Evolutionary conservation across 1,140 invertebrate species (phyloP).

Genomic region (Lucilia cuprina): DNA sequence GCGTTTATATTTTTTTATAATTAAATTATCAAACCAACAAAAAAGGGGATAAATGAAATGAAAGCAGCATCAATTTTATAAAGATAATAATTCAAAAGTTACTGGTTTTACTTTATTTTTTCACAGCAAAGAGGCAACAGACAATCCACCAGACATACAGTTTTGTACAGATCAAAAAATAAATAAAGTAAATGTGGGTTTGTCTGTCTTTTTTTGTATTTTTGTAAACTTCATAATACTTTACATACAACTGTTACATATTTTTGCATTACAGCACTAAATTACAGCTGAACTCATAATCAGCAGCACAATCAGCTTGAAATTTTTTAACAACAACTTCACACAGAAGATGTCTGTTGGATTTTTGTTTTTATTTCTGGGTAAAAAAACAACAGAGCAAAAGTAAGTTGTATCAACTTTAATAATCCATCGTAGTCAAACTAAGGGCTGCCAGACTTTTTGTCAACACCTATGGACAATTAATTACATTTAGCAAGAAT

Average conservation of each 20-base stretch:
- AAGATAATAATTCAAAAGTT: conserved; percentile 3
- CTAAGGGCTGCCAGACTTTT: not conserved
- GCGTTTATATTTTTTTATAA: not conserved
- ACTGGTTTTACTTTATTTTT: not conserved
- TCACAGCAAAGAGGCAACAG: not conserved
- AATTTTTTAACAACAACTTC: conserved; percentile 11
- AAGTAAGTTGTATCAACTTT: not conserved
- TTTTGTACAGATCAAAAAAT: not conserved
- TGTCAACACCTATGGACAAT: no score
- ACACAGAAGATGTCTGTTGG: not conserved
- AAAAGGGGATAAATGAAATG: not conserved
- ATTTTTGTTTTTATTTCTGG: not conserved
- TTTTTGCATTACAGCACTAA: conserved; percentile 6
- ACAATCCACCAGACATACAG: not conserved
- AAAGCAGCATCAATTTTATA: not conserved
- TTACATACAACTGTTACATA: not conserved
- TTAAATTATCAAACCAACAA: not conserved
- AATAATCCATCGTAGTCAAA: not conserved
- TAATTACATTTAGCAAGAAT: no score
- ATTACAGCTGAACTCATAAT: conserved; percentile 15
- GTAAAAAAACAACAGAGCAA: not conserved
- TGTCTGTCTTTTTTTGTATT: not conserved
- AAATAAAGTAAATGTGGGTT: not conserved
- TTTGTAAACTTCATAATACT: not conserved
- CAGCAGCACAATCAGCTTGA: conserved; percentile 22